These are phyloP conservation scores for Andrena cerasifolii DNA, from an alignment of 1,140 invertebrate species.

Conservation along the genomic window DNA sequence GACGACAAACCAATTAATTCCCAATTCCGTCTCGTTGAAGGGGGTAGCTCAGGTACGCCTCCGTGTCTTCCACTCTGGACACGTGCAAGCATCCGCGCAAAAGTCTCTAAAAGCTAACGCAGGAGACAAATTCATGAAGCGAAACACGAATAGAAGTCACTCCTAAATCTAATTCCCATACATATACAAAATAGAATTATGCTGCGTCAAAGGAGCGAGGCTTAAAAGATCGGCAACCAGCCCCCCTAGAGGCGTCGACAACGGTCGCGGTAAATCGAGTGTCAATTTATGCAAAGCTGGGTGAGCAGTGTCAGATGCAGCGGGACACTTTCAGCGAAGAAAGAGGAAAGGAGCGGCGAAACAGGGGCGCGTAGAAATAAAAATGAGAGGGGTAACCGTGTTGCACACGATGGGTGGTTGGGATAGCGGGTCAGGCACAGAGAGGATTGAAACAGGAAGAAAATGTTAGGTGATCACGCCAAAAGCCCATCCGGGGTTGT, in stretches of 20 bases:
- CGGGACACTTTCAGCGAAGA: too few relatives aligned
- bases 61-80: slow-evolving; percentile 37
- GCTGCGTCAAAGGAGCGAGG: too few relatives aligned
- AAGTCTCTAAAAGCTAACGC: neutral
- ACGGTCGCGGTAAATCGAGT: slow-evolving; percentile 54
- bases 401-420: slow-evolving; percentile 25
- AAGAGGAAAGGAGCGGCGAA: neutral
- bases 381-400: slow-evolving; percentile 28
- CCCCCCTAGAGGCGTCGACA: neutral
- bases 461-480: slow-evolving; percentile 58
- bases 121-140: neutral
- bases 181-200: too few relatives aligned
- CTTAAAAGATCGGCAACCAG: neutral
- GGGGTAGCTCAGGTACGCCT: slow-evolving; percentile 23
- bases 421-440: slow-evolving; percentile 18
- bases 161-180: too few relatives aligned
- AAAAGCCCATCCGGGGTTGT: slow-evolving; percentile 56
- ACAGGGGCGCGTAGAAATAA: neutral
- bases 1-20: slow-evolving; percentile 62
- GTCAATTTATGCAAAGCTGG: slow-evolving; percentile 63
- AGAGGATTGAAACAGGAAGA: slow-evolving; percentile 49
- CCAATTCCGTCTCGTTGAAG: slow-evolving; percentile 50
- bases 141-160: too few relatives aligned
- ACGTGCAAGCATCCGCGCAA: slow-evolving; percentile 16
- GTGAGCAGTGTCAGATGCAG: slow-evolving; percentile 37